Conservation (phyloP, 30 jellyfish, hydroid and myxozoan species). For the Phacellophora camtschatica region DNA sequence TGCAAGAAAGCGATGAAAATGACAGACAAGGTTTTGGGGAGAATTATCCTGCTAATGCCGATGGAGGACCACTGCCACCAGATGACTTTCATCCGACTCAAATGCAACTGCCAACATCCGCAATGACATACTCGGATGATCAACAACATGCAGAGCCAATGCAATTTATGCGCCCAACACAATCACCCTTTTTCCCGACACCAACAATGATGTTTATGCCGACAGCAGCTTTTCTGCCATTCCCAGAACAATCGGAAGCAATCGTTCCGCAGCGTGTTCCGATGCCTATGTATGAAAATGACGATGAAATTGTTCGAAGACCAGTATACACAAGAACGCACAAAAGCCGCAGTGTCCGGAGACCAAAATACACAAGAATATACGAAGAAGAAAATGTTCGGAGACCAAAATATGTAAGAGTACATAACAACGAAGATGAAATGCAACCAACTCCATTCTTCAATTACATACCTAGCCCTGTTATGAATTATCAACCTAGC, state of each 20-base stretch:
- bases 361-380: too few species aligned
- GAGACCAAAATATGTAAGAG: neutral
- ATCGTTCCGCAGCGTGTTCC: conserved; percentile 1
- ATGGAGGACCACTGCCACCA: conserved; percentile 25
- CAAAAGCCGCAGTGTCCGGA: neutral
- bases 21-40: neutral
- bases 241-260: conserved; percentile 54
- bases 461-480: neutral
- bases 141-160: conserved; percentile 13
- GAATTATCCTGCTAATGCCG: too few species aligned
- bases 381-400: conserved; percentile 2
- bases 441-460: neutral
- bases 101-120: conserved; percentile 25
- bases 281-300: neutral
- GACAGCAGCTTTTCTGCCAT: conserved; percentile 10
- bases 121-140: conserved; percentile 23
- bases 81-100: conserved; percentile 42
- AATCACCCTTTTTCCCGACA: conserved; percentile 40
- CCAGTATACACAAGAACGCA: too few species aligned
- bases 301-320: neutral
- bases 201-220: conserved; percentile 54
- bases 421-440: conserved; percentile 4
- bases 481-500: neutral
- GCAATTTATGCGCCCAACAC: conserved; percentile 52
- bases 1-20: neutral